Evolutionary conservation across 2,888 invertebrate genomes (phyloP).

Genomic region (Drosophila melanosoma): DNA sequence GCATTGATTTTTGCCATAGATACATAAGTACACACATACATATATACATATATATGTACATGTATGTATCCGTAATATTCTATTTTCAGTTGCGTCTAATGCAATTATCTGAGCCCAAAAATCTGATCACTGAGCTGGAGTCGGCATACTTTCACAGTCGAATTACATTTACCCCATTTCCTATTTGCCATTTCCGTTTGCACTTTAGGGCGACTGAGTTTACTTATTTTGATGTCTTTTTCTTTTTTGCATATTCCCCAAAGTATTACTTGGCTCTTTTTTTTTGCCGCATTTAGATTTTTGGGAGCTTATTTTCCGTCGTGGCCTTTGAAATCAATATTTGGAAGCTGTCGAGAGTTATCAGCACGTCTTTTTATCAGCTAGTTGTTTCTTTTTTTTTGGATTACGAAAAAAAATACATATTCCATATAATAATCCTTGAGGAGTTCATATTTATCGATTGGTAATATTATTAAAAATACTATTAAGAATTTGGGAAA

Average conservation of each 20-base stretch:
- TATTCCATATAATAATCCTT: neutral
- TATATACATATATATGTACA: neutral
- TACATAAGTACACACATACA: constrained; percentile 7
- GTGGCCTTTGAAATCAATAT: constrained; percentile 56
- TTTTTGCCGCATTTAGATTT: constrained; percentile 24
- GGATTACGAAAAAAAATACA: constrained; percentile 9
- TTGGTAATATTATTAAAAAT: neutral
- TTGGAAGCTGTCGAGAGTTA: constrained; percentile 1
- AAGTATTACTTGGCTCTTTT: constrained; percentile 51
- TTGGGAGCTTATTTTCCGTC: constrained; percentile 50
- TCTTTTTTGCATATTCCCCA: constrained; percentile 72
- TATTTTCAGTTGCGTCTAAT: constrained; percentile 71
- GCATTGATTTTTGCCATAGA: constrained; percentile 56
- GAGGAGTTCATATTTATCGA: neutral
- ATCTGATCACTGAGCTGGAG: constrained; percentile 46
- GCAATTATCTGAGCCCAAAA: constrained; percentile 74
- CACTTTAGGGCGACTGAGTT: constrained; percentile 57
- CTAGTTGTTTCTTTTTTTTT: constrained; percentile 9
- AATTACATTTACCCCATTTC: constrained; percentile 55
- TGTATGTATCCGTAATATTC: constrained; percentile 42
- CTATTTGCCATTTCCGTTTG: constrained; percentile 62
- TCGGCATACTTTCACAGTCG: constrained; percentile 61
- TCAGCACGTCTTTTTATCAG: constrained; percentile 5
- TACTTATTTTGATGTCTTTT: constrained; percentile 22
- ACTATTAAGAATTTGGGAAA: neutral